Percentiles rank a stretch among this genome's conserved stretches.
Conservation (phyloP, 92 coral and sea anemone genomes). For the Nematostella vectensis region DNA sequence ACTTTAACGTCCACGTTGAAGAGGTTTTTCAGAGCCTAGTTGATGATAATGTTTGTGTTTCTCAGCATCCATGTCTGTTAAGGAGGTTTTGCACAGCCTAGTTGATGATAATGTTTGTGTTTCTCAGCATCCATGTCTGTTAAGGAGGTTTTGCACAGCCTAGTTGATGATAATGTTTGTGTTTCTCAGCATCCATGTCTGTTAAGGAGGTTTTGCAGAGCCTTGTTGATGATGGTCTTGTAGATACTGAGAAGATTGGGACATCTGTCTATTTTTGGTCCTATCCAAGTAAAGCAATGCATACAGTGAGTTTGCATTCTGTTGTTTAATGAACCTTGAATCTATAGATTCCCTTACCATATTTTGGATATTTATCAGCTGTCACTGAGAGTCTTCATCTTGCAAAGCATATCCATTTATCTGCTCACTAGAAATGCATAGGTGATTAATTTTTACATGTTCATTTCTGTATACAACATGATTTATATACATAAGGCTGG, state of each 20-base stretch:
- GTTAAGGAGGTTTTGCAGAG: slow-evolving; percentile 95
- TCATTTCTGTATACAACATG: too few relatives aligned
- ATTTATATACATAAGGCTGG: too few relatives aligned
- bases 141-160: slow-evolving; percentile 88
- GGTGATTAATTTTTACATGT: too few relatives aligned
- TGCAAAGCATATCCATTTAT: too few relatives aligned
- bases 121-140: slow-evolving; percentile 97
- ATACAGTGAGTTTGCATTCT: slow-evolving; percentile 45
- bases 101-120: slow-evolving; percentile 92
- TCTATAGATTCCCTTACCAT: not conserved
- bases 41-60: too few relatives aligned
- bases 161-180: slow-evolving; percentile 94
- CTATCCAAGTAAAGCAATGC: slow-evolving; percentile 95
- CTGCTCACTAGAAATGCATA: too few relatives aligned
- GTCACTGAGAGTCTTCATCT: too few relatives aligned
- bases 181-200: slow-evolving; percentile 98
- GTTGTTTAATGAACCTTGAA: not conserved
- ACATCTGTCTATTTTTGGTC: slow-evolving; percentile 98
- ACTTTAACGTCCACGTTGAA: too few relatives aligned
- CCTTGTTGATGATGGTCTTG: slow-evolving; percentile 87
- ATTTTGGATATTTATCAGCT: too few relatives aligned
- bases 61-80: slow-evolving; percentile 98
- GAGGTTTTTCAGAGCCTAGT: too few relatives aligned
- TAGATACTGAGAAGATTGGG: slow-evolving; percentile 95
- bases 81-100: slow-evolving; percentile 88